Evolutionary conservation across 2,888 invertebrate species (phyloP).

Genomic region (Silvanus unidentatus): DNA sequence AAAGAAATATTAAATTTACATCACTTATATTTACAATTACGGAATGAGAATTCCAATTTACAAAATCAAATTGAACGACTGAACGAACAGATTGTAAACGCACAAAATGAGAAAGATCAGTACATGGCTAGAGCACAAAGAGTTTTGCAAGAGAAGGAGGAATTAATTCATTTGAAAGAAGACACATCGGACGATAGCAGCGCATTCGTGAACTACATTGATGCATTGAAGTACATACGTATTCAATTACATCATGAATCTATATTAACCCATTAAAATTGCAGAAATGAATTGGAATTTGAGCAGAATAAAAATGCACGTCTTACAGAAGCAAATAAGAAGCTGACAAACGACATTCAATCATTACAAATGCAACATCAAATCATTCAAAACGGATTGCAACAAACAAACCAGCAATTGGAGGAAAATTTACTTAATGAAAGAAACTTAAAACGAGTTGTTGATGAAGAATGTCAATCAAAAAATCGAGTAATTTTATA

Average conservation of each 20-base stretch:
- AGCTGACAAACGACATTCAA: constrained; percentile 46
- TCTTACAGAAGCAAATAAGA: constrained; percentile 47
- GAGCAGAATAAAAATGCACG: constrained; percentile 45
- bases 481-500: constrained; percentile 20
- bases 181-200: constrained; percentile 22
- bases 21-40: constrained; percentile 38
- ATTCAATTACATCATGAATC: neutral
- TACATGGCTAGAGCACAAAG: constrained; percentile 74
- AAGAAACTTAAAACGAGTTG: constrained; percentile 42
- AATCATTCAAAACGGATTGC: constrained; percentile 42
- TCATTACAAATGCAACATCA: constrained; percentile 41
- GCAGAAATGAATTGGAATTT: constrained; percentile 43
- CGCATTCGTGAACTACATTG: constrained; percentile 32
- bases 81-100: constrained; percentile 31
- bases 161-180: constrained; percentile 51
- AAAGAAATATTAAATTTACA: constrained; percentile 38
- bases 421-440: constrained; percentile 44
- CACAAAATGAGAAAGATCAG: constrained; percentile 58
- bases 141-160: constrained; percentile 72
- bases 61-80: constrained; percentile 35
- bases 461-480: constrained; percentile 45
- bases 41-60: constrained; percentile 38
- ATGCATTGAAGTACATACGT: constrained; percentile 35
- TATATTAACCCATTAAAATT: constrained; percentile 13
- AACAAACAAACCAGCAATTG: constrained; percentile 38